These are phyloP conservation scores for Drosophila yakuba DNA, from an alignment of 1,140 invertebrate genomes.

Conservation along the genomic window DNA sequence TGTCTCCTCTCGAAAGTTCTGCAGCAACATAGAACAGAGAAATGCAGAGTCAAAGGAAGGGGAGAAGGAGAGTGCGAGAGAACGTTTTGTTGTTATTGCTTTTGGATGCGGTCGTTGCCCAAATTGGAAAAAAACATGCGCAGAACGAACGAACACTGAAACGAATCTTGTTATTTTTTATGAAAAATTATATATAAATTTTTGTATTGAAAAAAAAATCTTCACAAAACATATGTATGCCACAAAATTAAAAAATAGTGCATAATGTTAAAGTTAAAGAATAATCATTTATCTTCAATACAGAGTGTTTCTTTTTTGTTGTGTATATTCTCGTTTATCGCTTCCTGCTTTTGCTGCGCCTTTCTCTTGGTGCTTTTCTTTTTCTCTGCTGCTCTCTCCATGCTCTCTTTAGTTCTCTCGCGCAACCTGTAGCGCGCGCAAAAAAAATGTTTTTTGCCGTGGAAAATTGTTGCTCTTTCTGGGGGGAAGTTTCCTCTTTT, in stretches of 20 bases:
- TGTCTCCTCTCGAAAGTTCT: slow-evolving; percentile 57
- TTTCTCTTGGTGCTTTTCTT: slow-evolving; percentile 12
- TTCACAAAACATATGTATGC: too few species aligned
- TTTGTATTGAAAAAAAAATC: too few species aligned
- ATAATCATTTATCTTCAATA: background rate
- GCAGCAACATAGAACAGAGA: slow-evolving; percentile 47
- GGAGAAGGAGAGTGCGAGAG: background rate
- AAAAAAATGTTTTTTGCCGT: slow-evolving; percentile 31
- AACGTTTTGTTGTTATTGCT: slow-evolving; percentile 58
- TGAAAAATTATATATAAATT: too few species aligned
- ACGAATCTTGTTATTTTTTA: background rate
- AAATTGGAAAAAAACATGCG: slow-evolving; percentile 68
- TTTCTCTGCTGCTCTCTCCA: background rate
- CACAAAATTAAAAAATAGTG: too few species aligned
- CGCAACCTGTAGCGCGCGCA: slow-evolving; percentile 58
- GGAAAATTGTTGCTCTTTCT: slow-evolving; percentile 64
- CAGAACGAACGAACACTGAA: slow-evolving; percentile 10
- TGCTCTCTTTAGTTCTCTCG: slow-evolving; percentile 27
- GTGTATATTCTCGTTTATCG: slow-evolving; percentile 48
- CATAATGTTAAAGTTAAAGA: too few species aligned
- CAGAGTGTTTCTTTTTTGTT: background rate
- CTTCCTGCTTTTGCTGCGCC: slow-evolving; percentile 52
- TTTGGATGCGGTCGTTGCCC: slow-evolving; percentile 69
- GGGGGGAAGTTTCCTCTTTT: slow-evolving; percentile 33
- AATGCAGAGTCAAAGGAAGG: slow-evolving; percentile 6